Conservation (phyloP, 2,888 invertebrate genomes). For the Geotrupes spiniger region DNA sequence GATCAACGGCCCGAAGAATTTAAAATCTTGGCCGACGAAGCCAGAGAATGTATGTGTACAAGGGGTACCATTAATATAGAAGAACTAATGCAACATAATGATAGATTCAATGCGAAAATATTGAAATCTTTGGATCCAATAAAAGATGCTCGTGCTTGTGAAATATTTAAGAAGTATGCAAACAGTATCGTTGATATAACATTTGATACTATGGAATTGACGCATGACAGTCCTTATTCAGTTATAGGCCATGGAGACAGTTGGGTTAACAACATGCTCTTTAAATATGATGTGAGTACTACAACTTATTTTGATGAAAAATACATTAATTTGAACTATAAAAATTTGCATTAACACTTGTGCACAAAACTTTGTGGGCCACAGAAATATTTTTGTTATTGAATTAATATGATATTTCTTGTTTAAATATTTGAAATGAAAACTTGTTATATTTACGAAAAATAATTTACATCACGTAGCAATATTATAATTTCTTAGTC, state of each 20-base stretch:
- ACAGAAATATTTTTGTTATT: too few species aligned
- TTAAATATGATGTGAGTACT: too few species aligned
- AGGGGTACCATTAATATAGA: not conserved
- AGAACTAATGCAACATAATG: not conserved
- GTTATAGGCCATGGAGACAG: not conserved
- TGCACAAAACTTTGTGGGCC: too few species aligned
- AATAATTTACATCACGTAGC: too few species aligned
- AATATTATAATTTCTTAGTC: too few species aligned
- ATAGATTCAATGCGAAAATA: not conserved
- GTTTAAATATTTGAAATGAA: not conserved
- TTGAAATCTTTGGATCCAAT: not conserved
- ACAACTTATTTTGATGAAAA: too few species aligned
- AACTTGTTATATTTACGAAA: too few species aligned
- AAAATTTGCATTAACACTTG: too few species aligned
- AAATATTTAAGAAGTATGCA: not conserved
- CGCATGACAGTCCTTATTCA: not conserved
- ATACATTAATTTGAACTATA: too few species aligned
- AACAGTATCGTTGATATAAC: not conserved
- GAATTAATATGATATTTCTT: not conserved
- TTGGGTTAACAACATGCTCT: too few species aligned
- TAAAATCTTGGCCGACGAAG: too few species aligned
- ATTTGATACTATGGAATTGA: not conserved
- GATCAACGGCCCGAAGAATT: conserved; percentile 26
- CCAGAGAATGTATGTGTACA: too few species aligned
- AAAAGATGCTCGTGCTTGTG: not conserved